Evolutionary conservation across 2,888 invertebrate genomes (phyloP), one percentile per base, ranked within the genome.

Genomic region (Blera fallax): DNA sequence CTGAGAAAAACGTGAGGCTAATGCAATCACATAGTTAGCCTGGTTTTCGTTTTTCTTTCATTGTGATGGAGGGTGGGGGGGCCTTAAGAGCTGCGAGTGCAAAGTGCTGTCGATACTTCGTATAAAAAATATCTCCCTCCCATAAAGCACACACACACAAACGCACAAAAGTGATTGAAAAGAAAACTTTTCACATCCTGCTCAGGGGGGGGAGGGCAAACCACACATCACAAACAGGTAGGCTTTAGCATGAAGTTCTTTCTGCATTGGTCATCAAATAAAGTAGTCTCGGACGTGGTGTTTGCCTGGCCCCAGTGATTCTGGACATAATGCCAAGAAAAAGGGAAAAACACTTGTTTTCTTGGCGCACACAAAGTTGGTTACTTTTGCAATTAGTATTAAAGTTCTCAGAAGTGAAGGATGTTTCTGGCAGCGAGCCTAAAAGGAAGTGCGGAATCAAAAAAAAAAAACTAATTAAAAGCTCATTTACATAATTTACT

Each of bases 1-100:
- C 10, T 27, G 18, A 73, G 62, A 73, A 50, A 52, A 52, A 73
- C 73, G 73, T 73, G 73, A 73, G 29, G 37, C 43, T 52, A 29
- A 43, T 52, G 73, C 40, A 62, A 14, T 24, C 16, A n/a, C 2
- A 45, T 72, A 50, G 37, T 29, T 16, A 18, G 14, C 29, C 32
- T 32, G 43, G 50, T 37, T 50, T 10, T 34, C 14, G n/a, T 10
- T 14, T 37, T 56, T 14, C 5, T 18, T 18, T 11, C 10, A 4
- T 16, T 16, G 0, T 18, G 10, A 34, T 4, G 27, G 11, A 2
- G 16, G 40, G 16, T 7, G n/a, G 16, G 14, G 27, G 7, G 58
- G 24, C 14, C 10, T 48, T 2, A 24, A 24, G 24, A 24, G 4
- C 2, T 24, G 4, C 24, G 5, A 16, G 2, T 40, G 52, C 21